These are phyloP conservation scores for Platycheirus albimanus DNA, from an alignment of 2,888 invertebrate species.

Conservation along the genomic window DNA sequence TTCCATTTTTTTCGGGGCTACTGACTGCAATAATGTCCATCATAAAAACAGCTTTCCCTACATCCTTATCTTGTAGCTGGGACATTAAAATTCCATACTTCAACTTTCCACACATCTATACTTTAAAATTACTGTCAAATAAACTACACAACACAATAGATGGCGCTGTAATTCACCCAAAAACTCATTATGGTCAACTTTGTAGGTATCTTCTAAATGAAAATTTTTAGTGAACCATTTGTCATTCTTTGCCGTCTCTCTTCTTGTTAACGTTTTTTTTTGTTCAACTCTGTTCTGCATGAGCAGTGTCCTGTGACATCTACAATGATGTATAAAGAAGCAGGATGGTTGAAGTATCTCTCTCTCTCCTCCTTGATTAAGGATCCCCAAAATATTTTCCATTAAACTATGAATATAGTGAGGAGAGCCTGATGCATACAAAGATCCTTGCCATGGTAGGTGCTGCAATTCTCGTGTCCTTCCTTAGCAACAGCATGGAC, in stretches of 20 bases:
- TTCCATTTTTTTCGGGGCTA: too few species aligned
- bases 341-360: background rate
- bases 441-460: conserved; percentile 3
- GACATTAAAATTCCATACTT: background rate
- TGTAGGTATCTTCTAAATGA: background rate
- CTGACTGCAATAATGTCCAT: too few species aligned
- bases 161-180: background rate
- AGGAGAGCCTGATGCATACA: conserved; percentile 10
- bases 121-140: background rate
- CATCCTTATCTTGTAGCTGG: too few species aligned
- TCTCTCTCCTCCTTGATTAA: background rate
- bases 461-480: conserved; percentile 19
- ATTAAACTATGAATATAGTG: conserved; percentile 22
- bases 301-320: conserved; percentile 30
- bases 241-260: conserved; percentile 1
- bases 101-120: background rate
- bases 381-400: conserved; percentile 30
- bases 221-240: conserved; percentile 6
- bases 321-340: conserved; percentile 12
- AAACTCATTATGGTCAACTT: background rate
- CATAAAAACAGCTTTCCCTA: too few species aligned
- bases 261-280: conserved; percentile 12
- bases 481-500: conserved; percentile 4
- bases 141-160: background rate
- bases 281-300: conserved; percentile 16